phyloP scores from a whole-genome alignment of 2,113 vertebrate genomes.

The Edolisoma coerulescens region DNA sequence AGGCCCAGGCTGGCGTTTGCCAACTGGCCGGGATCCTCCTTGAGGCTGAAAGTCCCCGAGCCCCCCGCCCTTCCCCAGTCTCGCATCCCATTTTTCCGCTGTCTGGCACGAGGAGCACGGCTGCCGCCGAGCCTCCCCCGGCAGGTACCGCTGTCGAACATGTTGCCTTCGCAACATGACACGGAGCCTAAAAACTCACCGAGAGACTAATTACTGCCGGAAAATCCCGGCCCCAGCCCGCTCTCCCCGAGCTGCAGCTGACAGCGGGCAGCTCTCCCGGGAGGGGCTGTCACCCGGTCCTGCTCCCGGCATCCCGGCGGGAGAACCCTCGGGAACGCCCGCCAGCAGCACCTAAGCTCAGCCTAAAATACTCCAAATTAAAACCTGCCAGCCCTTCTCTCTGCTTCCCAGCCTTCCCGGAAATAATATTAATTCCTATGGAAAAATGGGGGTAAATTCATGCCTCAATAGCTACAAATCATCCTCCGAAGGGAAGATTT shows the following conservation, averaged over 20 bases:
- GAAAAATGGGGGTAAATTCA: neutral
- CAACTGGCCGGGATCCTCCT: neutral
- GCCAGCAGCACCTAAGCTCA: neutral
- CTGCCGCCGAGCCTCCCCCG: neutral
- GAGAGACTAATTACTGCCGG: conserved; percentile 81
- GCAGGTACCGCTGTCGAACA: conserved; percentile 72
- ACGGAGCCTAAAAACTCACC: conserved; percentile 71
- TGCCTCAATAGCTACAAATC: conserved; percentile 4
- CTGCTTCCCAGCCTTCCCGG: conserved; percentile 32
- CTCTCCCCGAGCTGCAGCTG: conserved; percentile 65
- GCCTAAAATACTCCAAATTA: rapidly evolving
- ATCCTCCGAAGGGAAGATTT: conserved; percentile 16
- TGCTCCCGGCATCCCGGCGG: neutral
- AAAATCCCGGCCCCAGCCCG: conserved; percentile 64
- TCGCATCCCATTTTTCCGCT: conserved; percentile 11
- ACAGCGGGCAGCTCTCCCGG: conserved; percentile 52
- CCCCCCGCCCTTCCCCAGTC: neutral
- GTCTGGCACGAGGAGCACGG: conserved; percentile 33
- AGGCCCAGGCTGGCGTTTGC: rapidly evolving
- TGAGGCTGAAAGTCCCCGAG: neutral
- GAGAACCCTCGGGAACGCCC: neutral
- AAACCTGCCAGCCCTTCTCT: neutral
- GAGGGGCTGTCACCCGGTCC: neutral
- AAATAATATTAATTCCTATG: neutral
- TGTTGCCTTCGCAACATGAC: conserved; percentile 73